Conservation (phyloP, 2,888 invertebrate genomes). For the Drosophila demipolita region DNA sequence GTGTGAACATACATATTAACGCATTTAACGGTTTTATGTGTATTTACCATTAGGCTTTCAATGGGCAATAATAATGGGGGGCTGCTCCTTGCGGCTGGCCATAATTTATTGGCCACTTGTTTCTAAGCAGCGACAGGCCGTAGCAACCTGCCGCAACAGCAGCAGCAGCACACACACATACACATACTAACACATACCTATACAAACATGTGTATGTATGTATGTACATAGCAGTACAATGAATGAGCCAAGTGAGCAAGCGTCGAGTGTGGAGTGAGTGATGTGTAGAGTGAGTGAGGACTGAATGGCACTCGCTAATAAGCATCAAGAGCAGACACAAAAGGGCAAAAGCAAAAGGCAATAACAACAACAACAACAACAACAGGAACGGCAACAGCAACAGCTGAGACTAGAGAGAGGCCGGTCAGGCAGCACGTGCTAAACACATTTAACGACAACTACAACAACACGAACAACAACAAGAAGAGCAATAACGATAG, state of each 20-base stretch:
- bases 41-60: constrained; percentile 77
- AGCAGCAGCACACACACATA: constrained; percentile 5
- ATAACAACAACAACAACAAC: constrained; percentile 34
- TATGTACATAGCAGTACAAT: constrained; percentile 32
- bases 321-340: constrained; percentile 79
- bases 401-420: constrained; percentile 60
- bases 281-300: constrained; percentile 33
- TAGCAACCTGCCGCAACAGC: constrained; percentile 57
- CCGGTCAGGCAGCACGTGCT: constrained; percentile 72
- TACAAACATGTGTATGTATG: background rate
- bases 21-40: constrained; percentile 73
- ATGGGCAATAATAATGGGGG: constrained; percentile 77
- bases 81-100: constrained; percentile 64
- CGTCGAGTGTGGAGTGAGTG: constrained; percentile 17
- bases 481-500: constrained; percentile 63
- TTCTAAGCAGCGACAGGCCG: constrained; percentile 66
- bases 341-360: constrained; percentile 69
- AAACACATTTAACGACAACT: constrained; percentile 79
- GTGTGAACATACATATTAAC: constrained; percentile 11
- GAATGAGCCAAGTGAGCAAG: constrained; percentile 39
- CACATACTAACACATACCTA: constrained; percentile 7
- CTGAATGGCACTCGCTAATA: constrained; percentile 78
- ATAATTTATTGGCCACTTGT: constrained; percentile 80
- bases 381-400: constrained; percentile 24
- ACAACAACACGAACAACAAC: constrained; percentile 49